These are phyloP conservation scores for Spea multiplicata DNA, from an alignment of 2,113 vertebrate species.

Conservation along the genomic window DNA sequence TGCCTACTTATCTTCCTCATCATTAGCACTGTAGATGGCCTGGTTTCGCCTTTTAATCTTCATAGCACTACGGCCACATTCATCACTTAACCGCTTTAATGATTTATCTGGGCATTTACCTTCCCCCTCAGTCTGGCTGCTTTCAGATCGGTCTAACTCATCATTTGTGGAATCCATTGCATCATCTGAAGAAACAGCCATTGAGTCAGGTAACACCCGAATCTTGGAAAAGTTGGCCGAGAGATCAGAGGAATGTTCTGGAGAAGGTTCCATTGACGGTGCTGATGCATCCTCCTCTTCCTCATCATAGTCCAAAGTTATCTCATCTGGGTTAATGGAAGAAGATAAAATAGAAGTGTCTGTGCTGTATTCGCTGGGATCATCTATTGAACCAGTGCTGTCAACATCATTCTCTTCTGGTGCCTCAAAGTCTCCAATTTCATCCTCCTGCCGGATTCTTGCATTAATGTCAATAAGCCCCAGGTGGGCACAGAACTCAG, in stretches of 20 bases:
- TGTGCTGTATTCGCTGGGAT: constrained; percentile 84
- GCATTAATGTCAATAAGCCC: constrained; percentile 86
- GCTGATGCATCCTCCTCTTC: constrained; percentile 68
- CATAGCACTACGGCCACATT: constrained; percentile 65
- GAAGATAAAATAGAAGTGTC: constrained; percentile 80
- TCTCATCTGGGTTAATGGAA: constrained; percentile 92
- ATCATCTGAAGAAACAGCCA: constrained; percentile 63
- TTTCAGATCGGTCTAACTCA: constrained; percentile 56
- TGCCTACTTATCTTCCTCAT: constrained; percentile 67
- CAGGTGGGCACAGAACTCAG: constrained; percentile 86
- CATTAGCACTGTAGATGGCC: constrained; percentile 77
- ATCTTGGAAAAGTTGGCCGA: constrained; percentile 68
- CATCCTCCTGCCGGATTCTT: constrained; percentile 67
- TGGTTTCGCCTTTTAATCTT: constrained; percentile 94
- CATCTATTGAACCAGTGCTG: constrained; percentile 75
- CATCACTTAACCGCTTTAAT: constrained; percentile 76
- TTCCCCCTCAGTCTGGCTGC: constrained; percentile 51
- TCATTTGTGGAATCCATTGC: constrained; percentile 53
- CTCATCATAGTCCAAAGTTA: constrained; percentile 84
- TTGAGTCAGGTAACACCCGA: constrained; percentile 64
- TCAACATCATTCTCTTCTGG: constrained; percentile 69
- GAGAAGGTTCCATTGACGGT: constrained; percentile 60
- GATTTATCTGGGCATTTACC: constrained; percentile 57
- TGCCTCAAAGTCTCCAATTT: constrained; percentile 60
- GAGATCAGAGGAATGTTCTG: constrained; percentile 63